Conservation (phyloP, 2,113 vertebrate species). For the Nymphicus hollandicus region DNA sequence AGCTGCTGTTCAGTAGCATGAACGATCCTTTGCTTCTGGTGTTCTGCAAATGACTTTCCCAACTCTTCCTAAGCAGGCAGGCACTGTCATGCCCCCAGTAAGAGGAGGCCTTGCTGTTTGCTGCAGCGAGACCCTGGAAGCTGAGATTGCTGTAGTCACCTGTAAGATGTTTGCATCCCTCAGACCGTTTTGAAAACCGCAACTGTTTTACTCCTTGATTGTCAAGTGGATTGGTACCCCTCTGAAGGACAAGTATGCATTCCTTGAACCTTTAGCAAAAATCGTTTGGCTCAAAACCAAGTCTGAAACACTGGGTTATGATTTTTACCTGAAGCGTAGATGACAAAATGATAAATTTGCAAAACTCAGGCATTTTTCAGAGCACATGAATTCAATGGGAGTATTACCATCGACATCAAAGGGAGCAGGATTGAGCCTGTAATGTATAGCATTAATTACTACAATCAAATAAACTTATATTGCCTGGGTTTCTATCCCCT, state of each 20-base stretch:
- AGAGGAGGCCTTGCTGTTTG: not conserved
- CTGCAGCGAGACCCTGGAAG: not conserved
- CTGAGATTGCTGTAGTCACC: not conserved
- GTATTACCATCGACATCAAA: constrained; percentile 11
- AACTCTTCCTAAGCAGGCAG: not conserved
- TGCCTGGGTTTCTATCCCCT: not conserved
- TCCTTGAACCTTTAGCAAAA: constrained; percentile 21
- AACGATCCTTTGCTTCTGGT: not conserved
- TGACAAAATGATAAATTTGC: constrained; percentile 47
- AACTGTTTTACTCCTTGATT: rapidly evolving
- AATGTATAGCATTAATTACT: not conserved
- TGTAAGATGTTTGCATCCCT: not conserved
- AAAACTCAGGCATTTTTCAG: constrained; percentile 19
- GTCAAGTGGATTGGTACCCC: not conserved
- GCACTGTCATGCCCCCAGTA: rapidly evolving
- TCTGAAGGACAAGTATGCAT: not conserved
- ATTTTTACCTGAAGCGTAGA: constrained; percentile 8
- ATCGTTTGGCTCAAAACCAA: not conserved
- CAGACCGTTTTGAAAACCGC: not conserved
- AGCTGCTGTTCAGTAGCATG: not conserved
- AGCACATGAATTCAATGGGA: not conserved
- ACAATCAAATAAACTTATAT: not conserved
- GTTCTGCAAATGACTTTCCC: not conserved
- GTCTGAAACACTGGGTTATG: not conserved
- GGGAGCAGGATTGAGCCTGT: constrained; percentile 33